Conservation (phyloP, 2,113 vertebrate genomes). For the Pseudorhombus dupliciocellatus region DNA sequence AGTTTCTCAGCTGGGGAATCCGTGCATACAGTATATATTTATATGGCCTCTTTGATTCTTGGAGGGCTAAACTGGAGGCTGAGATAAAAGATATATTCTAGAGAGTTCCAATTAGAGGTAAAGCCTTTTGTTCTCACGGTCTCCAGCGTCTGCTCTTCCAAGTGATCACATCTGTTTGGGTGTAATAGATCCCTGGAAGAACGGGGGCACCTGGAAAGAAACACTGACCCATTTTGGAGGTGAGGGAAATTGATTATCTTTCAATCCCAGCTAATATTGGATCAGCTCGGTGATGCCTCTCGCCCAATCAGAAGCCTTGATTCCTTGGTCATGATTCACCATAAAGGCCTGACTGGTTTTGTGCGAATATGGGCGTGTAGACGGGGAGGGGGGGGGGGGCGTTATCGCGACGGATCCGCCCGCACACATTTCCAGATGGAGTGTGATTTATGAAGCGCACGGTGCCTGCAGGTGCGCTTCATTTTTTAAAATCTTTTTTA, state of each 20-base stretch:
- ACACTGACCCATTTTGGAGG: background rate
- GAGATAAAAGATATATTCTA: background rate
- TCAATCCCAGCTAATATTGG: too few species aligned
- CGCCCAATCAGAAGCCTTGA: background rate
- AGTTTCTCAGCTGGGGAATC: background rate
- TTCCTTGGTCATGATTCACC: background rate
- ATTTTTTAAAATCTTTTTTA: background rate
- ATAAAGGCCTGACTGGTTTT: background rate
- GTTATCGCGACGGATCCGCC: background rate
- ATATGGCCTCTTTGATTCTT: background rate
- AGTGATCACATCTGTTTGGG: background rate
- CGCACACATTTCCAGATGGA: background rate
- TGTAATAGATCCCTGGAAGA: background rate
- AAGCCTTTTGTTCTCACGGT: background rate
- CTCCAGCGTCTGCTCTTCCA: background rate
- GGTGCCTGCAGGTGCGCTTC: background rate
- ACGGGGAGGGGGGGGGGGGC: too few species aligned
- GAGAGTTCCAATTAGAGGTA: background rate
- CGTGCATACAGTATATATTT: constrained; percentile 7
- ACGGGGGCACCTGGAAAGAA: background rate
- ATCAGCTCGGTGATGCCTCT: background rate
- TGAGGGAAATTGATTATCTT: too few species aligned
- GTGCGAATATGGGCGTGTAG: background rate
- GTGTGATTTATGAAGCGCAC: background rate
- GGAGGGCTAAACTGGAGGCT: background rate